Evolutionary conservation across 2,113 vertebrate genomes (phyloP).

Genomic region (Terrapene triunguis): DNA sequence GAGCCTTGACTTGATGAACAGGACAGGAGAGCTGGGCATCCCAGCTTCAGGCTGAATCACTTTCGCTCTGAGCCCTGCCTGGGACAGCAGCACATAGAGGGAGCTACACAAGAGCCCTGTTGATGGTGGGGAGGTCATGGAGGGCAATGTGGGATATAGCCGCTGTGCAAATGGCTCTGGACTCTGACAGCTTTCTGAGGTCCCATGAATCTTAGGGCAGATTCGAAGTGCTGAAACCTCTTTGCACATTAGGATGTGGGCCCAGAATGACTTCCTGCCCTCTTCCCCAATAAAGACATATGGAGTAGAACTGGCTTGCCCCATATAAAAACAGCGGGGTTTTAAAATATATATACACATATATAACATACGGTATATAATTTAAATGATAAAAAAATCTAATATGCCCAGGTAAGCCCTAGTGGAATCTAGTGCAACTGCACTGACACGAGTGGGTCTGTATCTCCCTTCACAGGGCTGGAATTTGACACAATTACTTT

Average conservation of each 20-base stretch:
- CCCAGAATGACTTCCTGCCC: background rate
- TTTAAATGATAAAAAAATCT: background rate
- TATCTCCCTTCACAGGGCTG: background rate
- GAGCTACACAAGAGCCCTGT: background rate
- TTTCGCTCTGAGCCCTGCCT: conserved; percentile 35
- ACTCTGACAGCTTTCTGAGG: background rate
- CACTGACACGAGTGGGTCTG: background rate
- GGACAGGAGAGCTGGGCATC: background rate
- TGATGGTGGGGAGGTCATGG: background rate
- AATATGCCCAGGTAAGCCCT: background rate
- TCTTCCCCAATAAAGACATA: background rate
- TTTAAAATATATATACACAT: background rate
- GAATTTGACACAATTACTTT: background rate
- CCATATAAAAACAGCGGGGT: background rate
- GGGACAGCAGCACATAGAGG: conserved; percentile 29
- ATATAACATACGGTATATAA: background rate
- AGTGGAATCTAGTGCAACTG: background rate
- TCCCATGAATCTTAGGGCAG: background rate
- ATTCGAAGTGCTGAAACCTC: background rate
- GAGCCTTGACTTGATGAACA: too few relatives aligned
- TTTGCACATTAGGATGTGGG: background rate
- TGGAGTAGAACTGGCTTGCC: background rate
- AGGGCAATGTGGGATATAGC: background rate
- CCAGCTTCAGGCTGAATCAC: background rate
- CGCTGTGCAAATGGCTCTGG: background rate